Percentiles rank a stretch among this genome's conserved stretches.
Conservation (phyloP, 2,888 invertebrate species). For the Troglohyphantes excavatus region DNA sequence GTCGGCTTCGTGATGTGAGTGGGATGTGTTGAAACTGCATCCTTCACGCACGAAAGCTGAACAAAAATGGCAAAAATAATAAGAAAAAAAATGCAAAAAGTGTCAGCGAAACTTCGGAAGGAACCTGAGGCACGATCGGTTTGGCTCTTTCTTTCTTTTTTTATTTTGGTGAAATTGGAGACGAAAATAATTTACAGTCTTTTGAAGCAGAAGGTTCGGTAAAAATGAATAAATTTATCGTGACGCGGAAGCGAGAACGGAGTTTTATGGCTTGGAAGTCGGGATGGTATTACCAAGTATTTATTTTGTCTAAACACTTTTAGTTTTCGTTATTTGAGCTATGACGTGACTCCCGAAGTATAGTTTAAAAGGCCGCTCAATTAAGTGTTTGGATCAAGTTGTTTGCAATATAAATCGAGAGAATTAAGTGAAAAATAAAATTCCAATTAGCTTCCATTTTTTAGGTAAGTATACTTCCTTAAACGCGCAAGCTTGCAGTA, state of each 20-base stretch:
- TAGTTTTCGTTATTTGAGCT: too few species aligned
- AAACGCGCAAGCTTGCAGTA: too few species aligned
- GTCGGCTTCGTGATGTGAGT: slow-evolving; percentile 26
- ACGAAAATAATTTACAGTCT: slow-evolving; percentile 11
- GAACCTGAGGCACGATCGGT: slow-evolving; percentile 10
- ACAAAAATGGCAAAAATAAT: not conserved
- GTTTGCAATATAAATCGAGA: too few species aligned
- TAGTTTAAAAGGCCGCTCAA: too few species aligned
- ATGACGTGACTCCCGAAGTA: too few species aligned
- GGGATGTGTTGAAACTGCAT: slow-evolving; percentile 30
- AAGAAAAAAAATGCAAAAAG: slow-evolving; percentile 9
- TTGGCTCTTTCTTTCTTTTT: too few species aligned
- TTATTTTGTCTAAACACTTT: too few species aligned
- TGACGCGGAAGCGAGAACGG: slow-evolving; percentile 28
- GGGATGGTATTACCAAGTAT: not conserved
- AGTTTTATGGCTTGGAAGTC: too few species aligned
- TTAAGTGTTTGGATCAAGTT: too few species aligned
- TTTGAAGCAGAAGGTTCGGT: not conserved
- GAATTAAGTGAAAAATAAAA: too few species aligned
- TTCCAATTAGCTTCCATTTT: too few species aligned
- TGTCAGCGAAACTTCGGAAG: not conserved
- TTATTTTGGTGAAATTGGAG: not conserved
- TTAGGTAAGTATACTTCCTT: too few species aligned
- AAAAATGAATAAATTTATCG: slow-evolving; percentile 47
- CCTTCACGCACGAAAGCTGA: not conserved